Conservation (phyloP, 2,113 vertebrate species). For the Zingel zingel region DNA sequence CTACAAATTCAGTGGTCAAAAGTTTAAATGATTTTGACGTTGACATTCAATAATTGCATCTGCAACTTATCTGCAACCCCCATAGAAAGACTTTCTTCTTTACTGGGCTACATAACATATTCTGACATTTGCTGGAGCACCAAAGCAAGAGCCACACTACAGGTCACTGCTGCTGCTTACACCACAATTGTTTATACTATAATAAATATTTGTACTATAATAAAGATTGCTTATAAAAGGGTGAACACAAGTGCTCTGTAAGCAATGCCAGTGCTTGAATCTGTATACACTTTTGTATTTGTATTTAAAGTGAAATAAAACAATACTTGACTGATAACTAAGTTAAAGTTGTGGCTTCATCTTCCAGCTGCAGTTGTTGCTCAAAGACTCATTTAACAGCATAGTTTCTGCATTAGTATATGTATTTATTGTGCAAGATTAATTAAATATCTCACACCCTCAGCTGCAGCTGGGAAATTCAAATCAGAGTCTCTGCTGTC, state of each 20-base stretch:
- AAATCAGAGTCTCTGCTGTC: conserved; percentile 25
- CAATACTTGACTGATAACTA: background rate
- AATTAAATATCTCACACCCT: conserved; percentile 11
- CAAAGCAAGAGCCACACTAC: conserved; percentile 1
- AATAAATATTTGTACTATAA: conserved; percentile 9
- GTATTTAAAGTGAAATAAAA: background rate
- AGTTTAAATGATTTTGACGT: background rate
- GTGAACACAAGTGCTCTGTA: background rate
- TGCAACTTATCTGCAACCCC: background rate
- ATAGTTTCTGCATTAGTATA: background rate
- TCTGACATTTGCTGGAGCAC: conserved; percentile 40
- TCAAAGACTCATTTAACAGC: background rate
- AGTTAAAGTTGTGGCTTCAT: background rate
- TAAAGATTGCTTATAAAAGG: conserved; percentile 5
- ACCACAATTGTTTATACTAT: conserved; percentile 7
- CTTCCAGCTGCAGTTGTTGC: background rate
- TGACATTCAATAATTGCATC: conserved; percentile 12
- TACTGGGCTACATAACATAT: conserved; percentile 41
- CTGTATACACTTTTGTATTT: background rate
- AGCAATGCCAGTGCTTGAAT: background rate
- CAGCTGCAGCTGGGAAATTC: conserved; percentile 33
- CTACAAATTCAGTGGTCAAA: background rate
- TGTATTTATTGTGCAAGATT: background rate
- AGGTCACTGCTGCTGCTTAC: conserved; percentile 33
- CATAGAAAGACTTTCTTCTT: conserved; percentile 3